These are phyloP conservation scores for Eurytoma californica DNA, from an alignment of 2,888 invertebrate species.

Conservation along the genomic window DNA sequence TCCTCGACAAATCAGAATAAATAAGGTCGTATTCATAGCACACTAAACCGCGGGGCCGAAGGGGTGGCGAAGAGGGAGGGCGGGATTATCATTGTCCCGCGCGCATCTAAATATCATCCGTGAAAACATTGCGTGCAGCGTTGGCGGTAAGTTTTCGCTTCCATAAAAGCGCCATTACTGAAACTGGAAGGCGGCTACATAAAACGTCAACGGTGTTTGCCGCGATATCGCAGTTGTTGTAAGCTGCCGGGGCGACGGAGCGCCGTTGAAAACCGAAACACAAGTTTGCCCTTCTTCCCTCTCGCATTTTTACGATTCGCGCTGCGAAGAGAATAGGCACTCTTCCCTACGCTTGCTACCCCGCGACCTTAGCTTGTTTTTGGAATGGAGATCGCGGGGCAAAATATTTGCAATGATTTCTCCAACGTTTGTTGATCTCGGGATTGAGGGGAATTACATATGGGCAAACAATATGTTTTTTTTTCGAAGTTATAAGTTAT, in stretches of 20 bases:
- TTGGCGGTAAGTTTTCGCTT: constrained; percentile 52
- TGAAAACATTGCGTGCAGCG: constrained; percentile 25
- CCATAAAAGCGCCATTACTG: constrained; percentile 54
- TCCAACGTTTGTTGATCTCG: constrained; percentile 9
- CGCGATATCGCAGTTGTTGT: constrained; percentile 46
- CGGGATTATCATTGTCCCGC: constrained; percentile 35
- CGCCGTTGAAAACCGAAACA: constrained; percentile 44
- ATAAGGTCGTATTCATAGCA: neutral
- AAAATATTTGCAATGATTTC: constrained; percentile 28
- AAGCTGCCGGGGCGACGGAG: neutral
- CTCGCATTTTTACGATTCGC: constrained; percentile 51
- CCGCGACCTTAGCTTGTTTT: constrained; percentile 41
- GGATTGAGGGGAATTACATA: no score
- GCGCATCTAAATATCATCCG: constrained; percentile 47
- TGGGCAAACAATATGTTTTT: neutral
- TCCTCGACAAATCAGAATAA: neutral
- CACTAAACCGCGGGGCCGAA: neutral
- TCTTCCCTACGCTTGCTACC: constrained; percentile 12
- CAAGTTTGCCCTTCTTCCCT: constrained; percentile 46
- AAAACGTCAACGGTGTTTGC: constrained; percentile 54
- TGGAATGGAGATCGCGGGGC: constrained; percentile 26
- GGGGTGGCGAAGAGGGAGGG: neutral
- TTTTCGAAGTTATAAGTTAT: no score
- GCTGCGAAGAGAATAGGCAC: constrained; percentile 29
- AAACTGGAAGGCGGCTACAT: constrained; percentile 52